phyloP scores from a whole-genome alignment of 2,797 vertebrate genomes.

The Muscicapa comitata region DNA sequence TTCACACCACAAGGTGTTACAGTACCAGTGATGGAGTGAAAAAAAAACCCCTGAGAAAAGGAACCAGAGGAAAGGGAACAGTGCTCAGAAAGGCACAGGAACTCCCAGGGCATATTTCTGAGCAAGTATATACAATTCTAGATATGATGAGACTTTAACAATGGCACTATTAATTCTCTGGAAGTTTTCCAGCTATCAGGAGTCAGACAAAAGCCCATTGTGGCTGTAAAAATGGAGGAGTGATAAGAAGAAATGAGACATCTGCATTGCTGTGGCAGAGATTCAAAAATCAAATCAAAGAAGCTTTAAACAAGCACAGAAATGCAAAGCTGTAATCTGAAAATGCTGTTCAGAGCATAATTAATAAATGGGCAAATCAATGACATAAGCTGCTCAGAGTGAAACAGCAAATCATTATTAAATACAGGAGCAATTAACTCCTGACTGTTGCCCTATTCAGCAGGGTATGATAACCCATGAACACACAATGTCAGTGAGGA shows the following conservation, averaged over 20 bases:
- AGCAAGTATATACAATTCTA: background rate
- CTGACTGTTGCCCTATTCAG: background rate
- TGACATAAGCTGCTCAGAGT: background rate
- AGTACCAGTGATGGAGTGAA: background rate
- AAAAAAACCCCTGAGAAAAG: background rate
- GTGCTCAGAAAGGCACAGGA: background rate
- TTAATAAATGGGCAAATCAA: background rate
- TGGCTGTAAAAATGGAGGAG: background rate
- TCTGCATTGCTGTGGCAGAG: background rate
- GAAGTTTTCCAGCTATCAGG: background rate
- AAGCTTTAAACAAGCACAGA: background rate
- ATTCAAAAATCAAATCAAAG: background rate
- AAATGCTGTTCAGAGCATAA: background rate
- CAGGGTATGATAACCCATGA: background rate
- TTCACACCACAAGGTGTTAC: background rate
- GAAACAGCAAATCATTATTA: background rate
- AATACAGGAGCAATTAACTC: background rate
- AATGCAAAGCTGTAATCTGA: background rate
- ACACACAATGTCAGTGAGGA: background rate
- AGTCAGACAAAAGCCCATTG: background rate
- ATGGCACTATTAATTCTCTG: background rate
- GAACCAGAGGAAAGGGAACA: background rate
- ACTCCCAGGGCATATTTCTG: background rate
- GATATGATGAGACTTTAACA: background rate
- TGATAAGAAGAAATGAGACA: background rate